Base-by-base conservation (phyloP, 2,797 vertebrate genomes). In the Emys orbicularis region DNA sequence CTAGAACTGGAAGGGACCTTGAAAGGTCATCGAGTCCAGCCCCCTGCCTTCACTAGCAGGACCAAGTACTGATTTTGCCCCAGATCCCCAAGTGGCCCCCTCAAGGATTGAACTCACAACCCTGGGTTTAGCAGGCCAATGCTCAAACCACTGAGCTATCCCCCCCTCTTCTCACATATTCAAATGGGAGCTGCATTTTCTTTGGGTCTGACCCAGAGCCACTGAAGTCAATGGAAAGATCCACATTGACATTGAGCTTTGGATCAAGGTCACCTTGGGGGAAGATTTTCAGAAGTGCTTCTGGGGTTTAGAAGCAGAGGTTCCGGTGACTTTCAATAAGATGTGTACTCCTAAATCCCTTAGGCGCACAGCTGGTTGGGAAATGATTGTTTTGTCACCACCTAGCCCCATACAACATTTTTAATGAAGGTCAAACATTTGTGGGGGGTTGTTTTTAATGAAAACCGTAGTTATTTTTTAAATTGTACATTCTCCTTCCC, bases 231-330 rank as follows among this genome's bases (percentile, higher is more conserved):
- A 3, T 47, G 12, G 54, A 92, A 89, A 52, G 37, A 4, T 1
- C 5, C 23, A 1, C 3, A 29, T 16, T 61, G 44, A 61, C 18
- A 4, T 1, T 7, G 0, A 1, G 0, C 4, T 56, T 34, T 34
- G 15, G 47, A 29, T 0, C 1, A 2, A 2, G 23, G 16, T 10
- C 83, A 19, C 2, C 41, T 50, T 8, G 27, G 18, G n/a, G 6
- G 18, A 93, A 52, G 65, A 61, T 72, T 84, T 90, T 47, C 19
- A 77, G 31, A 74, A 41, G 19, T 44, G 1, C 44, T 65, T 79
- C 16, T 29, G 8, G 29, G 8, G 53, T 47, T 90, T 44, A 68
- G 18, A 15, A 68, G 2, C 4, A 49, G 15, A 27, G 74, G 72
- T 50, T 31, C 27, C 61, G 23, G 13, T 77, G 41, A 29, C 44